phyloP scores from a whole-genome alignment of 1,140 invertebrate species.

The Drosophila rufa region DNA sequence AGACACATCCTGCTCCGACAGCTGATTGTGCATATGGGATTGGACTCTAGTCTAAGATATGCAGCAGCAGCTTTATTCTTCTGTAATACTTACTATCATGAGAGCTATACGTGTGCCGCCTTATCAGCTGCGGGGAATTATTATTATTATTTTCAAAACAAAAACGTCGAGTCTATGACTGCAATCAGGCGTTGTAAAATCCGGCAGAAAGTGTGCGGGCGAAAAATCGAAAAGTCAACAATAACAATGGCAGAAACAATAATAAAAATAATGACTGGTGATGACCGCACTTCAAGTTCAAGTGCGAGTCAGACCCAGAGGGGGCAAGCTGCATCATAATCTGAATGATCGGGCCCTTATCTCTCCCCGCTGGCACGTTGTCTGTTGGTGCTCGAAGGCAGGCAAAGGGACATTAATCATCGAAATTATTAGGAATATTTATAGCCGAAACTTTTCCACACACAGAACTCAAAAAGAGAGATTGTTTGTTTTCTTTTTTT shows the following conservation, averaged over 20 bases:
- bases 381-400: constrained; percentile 41
- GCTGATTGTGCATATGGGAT: constrained; percentile 31
- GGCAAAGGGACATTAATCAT: constrained; percentile 19
- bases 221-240: constrained; percentile 44
- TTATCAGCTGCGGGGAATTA: constrained; percentile 28
- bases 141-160: constrained; percentile 61
- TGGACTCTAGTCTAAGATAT: constrained; percentile 16
- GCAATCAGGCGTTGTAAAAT: constrained; percentile 60
- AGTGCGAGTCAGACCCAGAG: constrained; percentile 36
- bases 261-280: constrained; percentile 27
- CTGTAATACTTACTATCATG: constrained; percentile 45
- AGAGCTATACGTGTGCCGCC: constrained; percentile 53
- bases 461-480: background rate
- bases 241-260: constrained; percentile 59
- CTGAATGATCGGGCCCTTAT: constrained; percentile 26
- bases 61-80: background rate
- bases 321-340: constrained; percentile 11
- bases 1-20: constrained; percentile 29
- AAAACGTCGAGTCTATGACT: constrained; percentile 45
- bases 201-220: constrained; percentile 51
- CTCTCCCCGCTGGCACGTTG: constrained; percentile 47
- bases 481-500: constrained; percentile 43
- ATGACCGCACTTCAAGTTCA: constrained; percentile 60
- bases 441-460: constrained; percentile 61
- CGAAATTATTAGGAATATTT: constrained; percentile 29